phyloP scores from a whole-genome alignment of 2,797 vertebrate species.

The Darevskia mixta region DNA sequence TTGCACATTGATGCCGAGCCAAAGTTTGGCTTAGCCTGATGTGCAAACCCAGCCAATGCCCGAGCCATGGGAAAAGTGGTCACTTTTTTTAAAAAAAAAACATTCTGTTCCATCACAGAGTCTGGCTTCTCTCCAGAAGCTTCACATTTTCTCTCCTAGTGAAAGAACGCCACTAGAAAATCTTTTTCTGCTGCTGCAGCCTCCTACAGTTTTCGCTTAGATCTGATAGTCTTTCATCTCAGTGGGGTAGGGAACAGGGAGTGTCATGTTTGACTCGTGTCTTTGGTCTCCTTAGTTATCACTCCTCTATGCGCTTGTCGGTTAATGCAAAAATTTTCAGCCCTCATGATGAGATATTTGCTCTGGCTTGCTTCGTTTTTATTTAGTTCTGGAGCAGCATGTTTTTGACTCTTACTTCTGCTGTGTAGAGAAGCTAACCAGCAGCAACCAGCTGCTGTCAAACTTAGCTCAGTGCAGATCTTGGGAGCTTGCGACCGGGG shows the following conservation, averaged over 20 bases:
- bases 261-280: constrained; percentile 36
- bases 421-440: constrained; percentile 31
- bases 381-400: no score
- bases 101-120: neutral
- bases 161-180: neutral
- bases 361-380: constrained; percentile 45
- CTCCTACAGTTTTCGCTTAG: neutral
- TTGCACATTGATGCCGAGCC: no score
- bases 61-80: neutral
- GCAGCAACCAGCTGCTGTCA: neutral
- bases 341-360: constrained; percentile 46
- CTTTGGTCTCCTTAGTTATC: constrained; percentile 38
- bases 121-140: neutral
- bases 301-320: constrained; percentile 50
- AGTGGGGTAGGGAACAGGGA: neutral
- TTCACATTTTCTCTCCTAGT: neutral
- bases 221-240: constrained; percentile 25
- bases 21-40: no score
- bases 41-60: no score
- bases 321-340: neutral
- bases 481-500: no score
- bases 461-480: no score
- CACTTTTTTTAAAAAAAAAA: no score
- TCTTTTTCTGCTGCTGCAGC: neutral
- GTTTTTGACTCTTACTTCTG: neutral